Evolutionary conservation across 2,888 invertebrate genomes (phyloP).

Genomic region (Eurytoma californica): DNA sequence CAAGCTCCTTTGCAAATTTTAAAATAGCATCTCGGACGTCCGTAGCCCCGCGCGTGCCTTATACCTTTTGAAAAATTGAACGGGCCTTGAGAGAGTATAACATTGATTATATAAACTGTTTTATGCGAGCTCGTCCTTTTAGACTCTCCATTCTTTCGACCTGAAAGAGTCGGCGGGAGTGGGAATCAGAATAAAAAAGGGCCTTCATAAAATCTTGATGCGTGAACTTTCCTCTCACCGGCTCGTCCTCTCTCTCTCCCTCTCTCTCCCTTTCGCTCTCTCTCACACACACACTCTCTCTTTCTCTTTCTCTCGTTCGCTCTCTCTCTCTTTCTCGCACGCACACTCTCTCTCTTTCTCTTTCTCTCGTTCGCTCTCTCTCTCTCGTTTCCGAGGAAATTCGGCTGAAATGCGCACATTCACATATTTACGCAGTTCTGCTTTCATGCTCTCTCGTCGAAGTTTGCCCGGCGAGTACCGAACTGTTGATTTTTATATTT

Average conservation of each 20-base stretch:
- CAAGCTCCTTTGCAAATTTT: too few relatives aligned
- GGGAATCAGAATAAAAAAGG: constrained; percentile 53
- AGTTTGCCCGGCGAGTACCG: neutral
- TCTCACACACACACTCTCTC: neutral
- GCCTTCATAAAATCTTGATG: constrained; percentile 50
- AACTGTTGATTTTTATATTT: neutral
- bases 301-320: neutral
- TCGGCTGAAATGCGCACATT: too few relatives aligned
- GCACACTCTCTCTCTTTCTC: neutral
- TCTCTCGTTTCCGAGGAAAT: too few relatives aligned
- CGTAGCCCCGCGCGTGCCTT: neutral
- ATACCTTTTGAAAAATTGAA: constrained; percentile 55
- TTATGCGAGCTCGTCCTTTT: constrained; percentile 7
- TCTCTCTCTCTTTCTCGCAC: too few relatives aligned
- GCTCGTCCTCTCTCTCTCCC: neutral
- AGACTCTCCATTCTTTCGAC: neutral
- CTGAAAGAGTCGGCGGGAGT: constrained; percentile 1
- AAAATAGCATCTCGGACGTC: neutral
- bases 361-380: neutral
- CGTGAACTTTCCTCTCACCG: constrained; percentile 34
- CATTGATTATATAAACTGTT: constrained; percentile 61
- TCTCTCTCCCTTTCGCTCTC: neutral
- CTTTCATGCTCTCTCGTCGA: neutral
- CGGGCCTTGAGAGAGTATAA: constrained; percentile 58
- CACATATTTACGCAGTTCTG: neutral